Conservation (phyloP, 92 coral and sea anemone species). For the Palythoa caribaeorum region DNA sequence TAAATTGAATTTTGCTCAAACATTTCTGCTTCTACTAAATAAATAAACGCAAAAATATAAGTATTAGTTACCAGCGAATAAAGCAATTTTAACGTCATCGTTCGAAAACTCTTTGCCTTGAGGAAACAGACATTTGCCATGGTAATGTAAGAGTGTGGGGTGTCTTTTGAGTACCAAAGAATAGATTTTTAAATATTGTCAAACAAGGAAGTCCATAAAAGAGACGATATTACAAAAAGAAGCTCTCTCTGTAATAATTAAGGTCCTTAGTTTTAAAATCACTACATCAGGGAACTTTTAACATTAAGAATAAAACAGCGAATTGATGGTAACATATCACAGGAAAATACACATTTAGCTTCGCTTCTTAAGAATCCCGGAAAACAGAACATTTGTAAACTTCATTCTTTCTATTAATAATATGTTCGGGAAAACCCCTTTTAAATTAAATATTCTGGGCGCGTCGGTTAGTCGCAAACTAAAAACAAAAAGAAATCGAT, state of each 20-base stretch:
- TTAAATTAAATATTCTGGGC: conserved; percentile 37
- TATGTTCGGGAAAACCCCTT: conserved; percentile 48
- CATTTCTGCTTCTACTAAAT: background rate
- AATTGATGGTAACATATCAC: background rate
- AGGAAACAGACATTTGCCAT: no score
- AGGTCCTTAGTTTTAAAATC: background rate
- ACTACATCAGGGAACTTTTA: background rate
- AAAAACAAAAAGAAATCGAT: background rate
- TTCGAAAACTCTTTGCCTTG: no score
- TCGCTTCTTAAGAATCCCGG: background rate
- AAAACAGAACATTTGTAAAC: background rate
- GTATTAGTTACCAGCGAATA: background rate
- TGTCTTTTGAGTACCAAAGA: background rate
- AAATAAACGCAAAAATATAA: background rate
- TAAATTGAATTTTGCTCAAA: background rate
- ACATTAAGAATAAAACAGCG: background rate
- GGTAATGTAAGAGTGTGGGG: background rate
- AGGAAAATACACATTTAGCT: background rate
- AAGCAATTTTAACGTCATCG: background rate
- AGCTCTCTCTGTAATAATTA: background rate
- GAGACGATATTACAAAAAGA: background rate
- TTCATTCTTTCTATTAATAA: conserved; percentile 36
- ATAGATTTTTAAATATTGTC: background rate
- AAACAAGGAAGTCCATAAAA: background rate
- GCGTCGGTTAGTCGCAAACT: conserved; percentile 29